Evolutionary conservation across 2,797 vertebrate species (phyloP).

Genomic region (Thaleichthys pacificus): DNA sequence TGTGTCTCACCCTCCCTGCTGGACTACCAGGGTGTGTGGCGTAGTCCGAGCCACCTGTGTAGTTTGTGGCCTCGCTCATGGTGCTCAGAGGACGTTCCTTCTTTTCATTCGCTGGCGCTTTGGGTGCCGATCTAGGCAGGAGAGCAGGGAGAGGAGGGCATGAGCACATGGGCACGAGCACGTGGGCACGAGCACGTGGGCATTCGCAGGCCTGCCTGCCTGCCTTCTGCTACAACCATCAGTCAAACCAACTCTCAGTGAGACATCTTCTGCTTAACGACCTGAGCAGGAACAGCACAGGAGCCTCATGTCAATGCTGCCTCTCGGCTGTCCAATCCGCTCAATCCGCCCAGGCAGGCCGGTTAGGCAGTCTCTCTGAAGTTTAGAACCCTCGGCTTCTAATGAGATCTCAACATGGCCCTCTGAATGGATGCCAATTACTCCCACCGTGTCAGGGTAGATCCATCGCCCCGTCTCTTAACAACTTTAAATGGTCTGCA

Average conservation of each 20-base stretch:
- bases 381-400: constrained; percentile 41
- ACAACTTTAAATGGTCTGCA: constrained; percentile 48
- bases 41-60: constrained; percentile 80
- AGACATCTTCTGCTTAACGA: constrained; percentile 4
- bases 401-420: constrained; percentile 60
- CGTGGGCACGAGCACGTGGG: constrained; percentile 10
- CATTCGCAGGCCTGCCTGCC: not conserved
- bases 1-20: not conserved
- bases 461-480: constrained; percentile 41
- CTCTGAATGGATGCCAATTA: constrained; percentile 61
- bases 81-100: constrained; percentile 86
- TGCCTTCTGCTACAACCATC: not conserved
- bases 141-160: not conserved
- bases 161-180: constrained; percentile 20
- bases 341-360: not conserved
- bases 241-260: constrained; percentile 4
- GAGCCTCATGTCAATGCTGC: constrained; percentile 25
- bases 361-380: constrained; percentile 36
- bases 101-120: constrained; percentile 88
- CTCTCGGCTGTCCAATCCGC: constrained; percentile 10
- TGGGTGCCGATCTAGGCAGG: constrained; percentile 77
- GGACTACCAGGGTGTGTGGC: constrained; percentile 68
- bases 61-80: constrained; percentile 90
- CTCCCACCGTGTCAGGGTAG: constrained; percentile 53
- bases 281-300: constrained; percentile 18